Conservation (phyloP, 2,888 invertebrate species). For the Lasioglossum oenotherae region DNA sequence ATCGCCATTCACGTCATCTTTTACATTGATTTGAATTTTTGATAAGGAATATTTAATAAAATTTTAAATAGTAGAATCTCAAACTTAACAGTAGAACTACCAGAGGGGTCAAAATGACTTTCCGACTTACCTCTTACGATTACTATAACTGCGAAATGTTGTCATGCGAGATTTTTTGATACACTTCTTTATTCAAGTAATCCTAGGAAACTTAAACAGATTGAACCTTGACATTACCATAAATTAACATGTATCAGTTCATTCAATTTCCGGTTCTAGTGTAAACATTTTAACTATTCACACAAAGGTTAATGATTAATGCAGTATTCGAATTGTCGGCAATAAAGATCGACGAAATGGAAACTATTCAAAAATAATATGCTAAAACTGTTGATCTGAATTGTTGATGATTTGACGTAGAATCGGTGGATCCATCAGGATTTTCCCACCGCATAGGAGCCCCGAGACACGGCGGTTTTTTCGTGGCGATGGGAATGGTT, state of each 20-base stretch:
- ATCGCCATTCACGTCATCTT: background rate
- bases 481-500: slow-evolving; percentile 9
- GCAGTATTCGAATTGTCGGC: background rate
- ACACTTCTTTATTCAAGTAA: background rate
- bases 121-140: no score
- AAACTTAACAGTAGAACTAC: background rate
- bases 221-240: background rate
- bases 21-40: background rate
- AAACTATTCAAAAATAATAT: background rate
- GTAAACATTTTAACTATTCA: background rate
- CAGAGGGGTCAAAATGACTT: background rate
- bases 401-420: background rate
- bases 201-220: background rate
- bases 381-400: no score
- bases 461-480: background rate
- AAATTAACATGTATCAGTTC: background rate
- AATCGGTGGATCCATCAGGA: background rate
- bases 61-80: background rate
- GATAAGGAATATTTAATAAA: background rate
- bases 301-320: background rate
- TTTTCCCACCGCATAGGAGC: background rate
- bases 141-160: background rate
- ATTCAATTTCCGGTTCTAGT: background rate
- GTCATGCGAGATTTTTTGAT: background rate
- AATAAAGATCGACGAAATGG: background rate